phyloP scores from a whole-genome alignment of 2,113 vertebrate genomes.

The Paedocypris sp. region DNA sequence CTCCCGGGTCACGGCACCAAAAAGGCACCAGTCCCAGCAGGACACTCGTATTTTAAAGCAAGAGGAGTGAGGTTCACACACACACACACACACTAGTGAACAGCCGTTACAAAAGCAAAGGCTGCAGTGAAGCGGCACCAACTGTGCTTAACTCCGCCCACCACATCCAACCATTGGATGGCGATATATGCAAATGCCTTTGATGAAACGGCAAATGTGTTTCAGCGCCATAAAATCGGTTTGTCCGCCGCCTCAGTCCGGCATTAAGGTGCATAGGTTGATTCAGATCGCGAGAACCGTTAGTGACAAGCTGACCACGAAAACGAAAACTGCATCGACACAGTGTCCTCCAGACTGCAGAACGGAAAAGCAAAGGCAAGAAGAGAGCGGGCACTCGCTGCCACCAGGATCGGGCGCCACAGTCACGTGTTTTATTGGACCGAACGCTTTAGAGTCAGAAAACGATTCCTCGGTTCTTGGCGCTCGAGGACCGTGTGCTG shows the following conservation, averaged over 20 bases:
- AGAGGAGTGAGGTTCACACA: no score
- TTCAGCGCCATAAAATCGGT: slow-evolving; percentile 4
- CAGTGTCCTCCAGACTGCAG: slow-evolving; percentile 7
- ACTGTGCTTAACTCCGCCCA: neutral
- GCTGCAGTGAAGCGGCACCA: neutral
- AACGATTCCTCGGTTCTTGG: slow-evolving; percentile 29
- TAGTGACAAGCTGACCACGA: neutral
- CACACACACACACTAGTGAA: neutral
- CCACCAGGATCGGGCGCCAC: slow-evolving; percentile 17
- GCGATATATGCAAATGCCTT: neutral
- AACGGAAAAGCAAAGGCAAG: neutral
- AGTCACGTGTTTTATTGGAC: slow-evolving; percentile 28
- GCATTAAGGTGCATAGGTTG: slow-evolving; percentile 51
- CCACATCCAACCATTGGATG: neutral
- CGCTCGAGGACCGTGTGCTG: slow-evolving; percentile 27
- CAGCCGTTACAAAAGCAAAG: no score
- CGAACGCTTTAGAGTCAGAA: slow-evolving; percentile 18
- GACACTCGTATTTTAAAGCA: no score
- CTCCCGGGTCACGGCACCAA: no score
- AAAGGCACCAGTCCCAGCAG: no score
- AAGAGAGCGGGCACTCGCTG: slow-evolving; percentile 12
- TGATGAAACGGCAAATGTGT: neutral
- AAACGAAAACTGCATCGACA: neutral
- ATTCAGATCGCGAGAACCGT: slow-evolving; percentile 33
- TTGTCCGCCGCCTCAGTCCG: neutral